Base-by-base conservation (phyloP, 2,888 invertebrate genomes). In the Leptopilina drosophilae region DNA sequence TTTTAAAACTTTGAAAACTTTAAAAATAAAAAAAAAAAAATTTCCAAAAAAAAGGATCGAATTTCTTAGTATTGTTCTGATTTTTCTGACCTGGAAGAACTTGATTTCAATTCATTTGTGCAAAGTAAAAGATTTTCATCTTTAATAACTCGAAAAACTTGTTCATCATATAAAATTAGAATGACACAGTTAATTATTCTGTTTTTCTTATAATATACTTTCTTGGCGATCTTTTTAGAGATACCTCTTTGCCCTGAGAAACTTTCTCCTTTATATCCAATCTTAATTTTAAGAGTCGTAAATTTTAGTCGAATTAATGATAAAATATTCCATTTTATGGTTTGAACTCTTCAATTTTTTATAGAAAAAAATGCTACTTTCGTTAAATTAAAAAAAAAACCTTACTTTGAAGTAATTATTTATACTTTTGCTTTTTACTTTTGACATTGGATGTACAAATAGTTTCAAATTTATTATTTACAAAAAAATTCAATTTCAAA, bases 221-320 rank as follows among this genome's bases (percentile, higher is more conserved):
- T 33, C 33, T 8, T 69, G 33, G 33, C 8, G 69, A 69, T 69
- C 53, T 53, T 53, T 69, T 69, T 53, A 49, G 69, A 69, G 69
- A 69, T 69, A 69, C 15, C 62, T 69, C 53, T 49, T 42, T 69
- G 53, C 14, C 53, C 33, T 69, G 69, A 33, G 53, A 69, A 33
- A 69, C 69, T 69, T 69, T 69, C 69, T 69, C 69, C 26, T 69
- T 69, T 33, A 69, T 69, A 26, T 26, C 53, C 26, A 49, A 69
- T 69, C 53, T 69, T 53, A 49, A 69, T 69, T 53, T 46, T 46
- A 67, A 69, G 49, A 49, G 14, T 49, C 69, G 69, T 69, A 26
- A 69, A 53, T 69, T 69, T 69, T 6, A 69, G 53, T 53, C 26
- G 49, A 69, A 49, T 53, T 69, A 33, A 26, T 9, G 69, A 26